Evolutionary conservation across 2,797 vertebrate species (phyloP).

Genomic region (Ctenopoma multispine): DNA sequence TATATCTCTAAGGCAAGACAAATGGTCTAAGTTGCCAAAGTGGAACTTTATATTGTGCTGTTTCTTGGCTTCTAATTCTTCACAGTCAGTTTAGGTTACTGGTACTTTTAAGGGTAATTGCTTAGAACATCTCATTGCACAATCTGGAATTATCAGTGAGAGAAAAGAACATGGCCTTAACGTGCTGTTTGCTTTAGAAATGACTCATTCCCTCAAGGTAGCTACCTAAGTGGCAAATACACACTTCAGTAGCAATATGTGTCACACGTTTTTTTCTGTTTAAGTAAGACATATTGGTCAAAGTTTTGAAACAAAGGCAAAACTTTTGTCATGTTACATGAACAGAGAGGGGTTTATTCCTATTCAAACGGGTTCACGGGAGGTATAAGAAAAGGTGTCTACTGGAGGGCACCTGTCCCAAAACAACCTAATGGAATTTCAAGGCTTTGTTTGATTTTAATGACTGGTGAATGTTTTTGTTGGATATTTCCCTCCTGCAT

Average conservation of each 20-base stretch:
- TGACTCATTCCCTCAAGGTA: conserved; percentile 69
- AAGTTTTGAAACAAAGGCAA: conserved; percentile 57
- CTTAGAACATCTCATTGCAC: conserved; percentile 69
- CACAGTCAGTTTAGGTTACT: conserved; percentile 75
- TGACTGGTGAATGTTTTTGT: conserved; percentile 32
- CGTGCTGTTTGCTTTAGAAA: conserved; percentile 76
- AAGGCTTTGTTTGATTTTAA: conserved; percentile 57
- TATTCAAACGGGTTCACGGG: conserved; percentile 8
- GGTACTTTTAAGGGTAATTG: conserved; percentile 75
- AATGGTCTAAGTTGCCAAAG: conserved; percentile 60
- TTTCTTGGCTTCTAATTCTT: conserved; percentile 70
- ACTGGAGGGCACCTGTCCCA: conserved; percentile 34
- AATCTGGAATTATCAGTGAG: conserved; percentile 73
- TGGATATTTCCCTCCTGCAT: conserved; percentile 27
- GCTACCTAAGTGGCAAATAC: conserved; percentile 68
- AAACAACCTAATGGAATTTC: conserved; percentile 49
- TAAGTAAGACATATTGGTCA: conserved; percentile 58
- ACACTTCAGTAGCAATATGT: conserved; percentile 68
- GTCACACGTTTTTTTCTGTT: conserved; percentile 50
- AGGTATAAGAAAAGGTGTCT: conserved; percentile 20
- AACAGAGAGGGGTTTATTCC: conserved; percentile 26
- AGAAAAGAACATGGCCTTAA: conserved; percentile 68
- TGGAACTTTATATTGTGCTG: conserved; percentile 63
- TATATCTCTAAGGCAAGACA: conserved; percentile 66
- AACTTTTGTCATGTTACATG: conserved; percentile 53